Percentiles rank a stretch among this genome's conserved stretches.
Evolutionary conservation across 2,888 invertebrate species (phyloP).

Genomic region (Macaria notata): DNA sequence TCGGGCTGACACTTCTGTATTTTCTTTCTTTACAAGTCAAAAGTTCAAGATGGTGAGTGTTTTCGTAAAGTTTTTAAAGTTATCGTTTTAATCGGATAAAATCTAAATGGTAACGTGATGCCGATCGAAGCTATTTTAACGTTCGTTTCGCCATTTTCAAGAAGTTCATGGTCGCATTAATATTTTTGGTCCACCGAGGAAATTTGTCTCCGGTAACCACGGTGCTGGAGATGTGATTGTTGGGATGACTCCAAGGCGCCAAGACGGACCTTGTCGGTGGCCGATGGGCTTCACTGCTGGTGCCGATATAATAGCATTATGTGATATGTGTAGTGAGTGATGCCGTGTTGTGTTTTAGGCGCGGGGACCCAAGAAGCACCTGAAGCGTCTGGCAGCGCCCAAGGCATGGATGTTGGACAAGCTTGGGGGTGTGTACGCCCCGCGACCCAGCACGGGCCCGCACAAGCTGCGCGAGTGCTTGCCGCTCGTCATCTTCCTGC

Average conservation of each 20-base stretch:
- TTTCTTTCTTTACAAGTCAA: conserved; percentile 59
- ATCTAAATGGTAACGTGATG: conserved; percentile 42
- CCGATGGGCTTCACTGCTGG: conserved; percentile 18
- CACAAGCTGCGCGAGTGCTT: conserved; percentile 98
- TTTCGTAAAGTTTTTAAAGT: conserved; percentile 27
- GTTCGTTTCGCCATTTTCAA: neutral
- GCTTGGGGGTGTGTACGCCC: conserved; percentile 98
- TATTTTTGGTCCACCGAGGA: conserved; percentile 12
- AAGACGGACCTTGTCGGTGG: too few species aligned
- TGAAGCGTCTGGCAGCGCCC: conserved; percentile 99
- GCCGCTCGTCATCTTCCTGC: conserved; percentile 97
- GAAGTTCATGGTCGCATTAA: neutral
- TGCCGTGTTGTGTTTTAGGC: conserved; percentile 82
- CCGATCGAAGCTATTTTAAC: conserved; percentile 9
- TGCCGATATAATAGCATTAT: too few species aligned
- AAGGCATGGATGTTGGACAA: conserved; percentile 99
- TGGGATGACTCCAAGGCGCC: too few species aligned
- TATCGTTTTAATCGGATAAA: conserved; percentile 51
- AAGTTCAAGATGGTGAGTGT: conserved; percentile 76
- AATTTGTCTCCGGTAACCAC: neutral
- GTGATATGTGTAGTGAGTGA: conserved; percentile 8
- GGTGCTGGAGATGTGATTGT: too few species aligned
- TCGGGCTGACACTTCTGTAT: neutral
- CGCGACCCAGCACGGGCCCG: conserved; percentile 98
- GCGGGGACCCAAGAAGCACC: conserved; percentile 99